Evolutionary conservation across 2,888 invertebrate species (phyloP), one percentile per base, ranked within the genome.

Genomic region (Hypsopygia costalis): DNA sequence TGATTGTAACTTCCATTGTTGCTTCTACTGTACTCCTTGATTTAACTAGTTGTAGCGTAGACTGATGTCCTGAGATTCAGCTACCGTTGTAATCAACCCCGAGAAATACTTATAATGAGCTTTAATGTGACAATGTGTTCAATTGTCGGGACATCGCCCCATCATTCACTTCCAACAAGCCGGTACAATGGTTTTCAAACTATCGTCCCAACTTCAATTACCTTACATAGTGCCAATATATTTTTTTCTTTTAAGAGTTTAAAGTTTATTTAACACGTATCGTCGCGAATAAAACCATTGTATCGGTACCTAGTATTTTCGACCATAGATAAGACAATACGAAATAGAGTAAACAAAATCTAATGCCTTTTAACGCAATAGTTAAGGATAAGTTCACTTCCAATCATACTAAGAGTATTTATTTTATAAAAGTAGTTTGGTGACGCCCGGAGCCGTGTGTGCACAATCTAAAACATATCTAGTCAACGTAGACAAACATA

Each of bases 251-350:
- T n/a, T n/a, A n/a, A n/a, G n/a, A 25, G 6, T 25, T 6, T 3
- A 6, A 25, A 7, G 2, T 25, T 25, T 25, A 25, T 25, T 25
- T 25, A 8, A 25, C 25, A 25, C 25, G 25, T 7, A 6, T 4
- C n/a, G 2, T 7, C 1, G 28, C 2, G 16, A 4, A 16, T 46
- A 44, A 45, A 49, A 49, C 52, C 51, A 52, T 58, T 58, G 59
- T 56, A 57, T 57, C 58, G 53, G 52, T 46, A 38, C 47, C 50
- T 43, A 70, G 73, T 78, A 75, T 64, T 74, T 79, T 80, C 57
- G 83, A 85, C 82, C 85, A 85, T 86, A 85, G 83, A 76, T 83
- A 83, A 85, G 87, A 87, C 87, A 87, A 87, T 87, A 87, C 86
- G 74, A 85, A 78, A 86, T 82, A 86, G 78, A 75, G 63, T 75